Percentiles rank a stretch among this genome's conserved stretches.
Evolutionary conservation across 2,113 vertebrate genomes (phyloP).

Genomic region (Ochotona curzoniae): DNA sequence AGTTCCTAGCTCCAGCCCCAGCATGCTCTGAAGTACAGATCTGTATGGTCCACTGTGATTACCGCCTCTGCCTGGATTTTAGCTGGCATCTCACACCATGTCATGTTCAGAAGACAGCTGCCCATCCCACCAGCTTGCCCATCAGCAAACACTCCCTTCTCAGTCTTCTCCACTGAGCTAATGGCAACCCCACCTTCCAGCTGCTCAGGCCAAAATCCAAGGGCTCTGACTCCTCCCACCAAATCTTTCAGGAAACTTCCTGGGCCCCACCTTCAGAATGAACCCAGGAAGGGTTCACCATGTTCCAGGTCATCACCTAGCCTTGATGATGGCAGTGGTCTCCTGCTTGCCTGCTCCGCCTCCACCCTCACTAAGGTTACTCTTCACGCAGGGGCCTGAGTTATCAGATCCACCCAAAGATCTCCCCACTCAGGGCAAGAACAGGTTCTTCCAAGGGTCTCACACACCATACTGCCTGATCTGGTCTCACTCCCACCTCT

Average conservation of each 20-base stretch:
- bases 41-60: background rate
- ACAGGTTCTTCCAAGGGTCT: background rate
- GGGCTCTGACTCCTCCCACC: no score
- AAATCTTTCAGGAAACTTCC: background rate
- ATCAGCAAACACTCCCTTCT: no score
- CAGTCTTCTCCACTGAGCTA: background rate
- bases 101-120: background rate
- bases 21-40: background rate
- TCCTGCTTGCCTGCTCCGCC: background rate
- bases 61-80: background rate
- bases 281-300: background rate
- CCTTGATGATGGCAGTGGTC: background rate
- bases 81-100: background rate
- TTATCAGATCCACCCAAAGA: background rate
- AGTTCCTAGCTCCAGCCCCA: background rate
- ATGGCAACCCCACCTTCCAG: background rate
- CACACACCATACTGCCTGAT: background rate
- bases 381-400: background rate
- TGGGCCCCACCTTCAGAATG: background rate
- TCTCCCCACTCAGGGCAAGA: background rate
- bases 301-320: background rate
- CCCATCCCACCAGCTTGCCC: no score
- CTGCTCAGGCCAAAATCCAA: background rate
- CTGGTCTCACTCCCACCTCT: background rate
- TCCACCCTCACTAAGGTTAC: background rate